Base-by-base conservation (phyloP, 2,888 invertebrate species). In the Epinotia demarniana region DNA sequence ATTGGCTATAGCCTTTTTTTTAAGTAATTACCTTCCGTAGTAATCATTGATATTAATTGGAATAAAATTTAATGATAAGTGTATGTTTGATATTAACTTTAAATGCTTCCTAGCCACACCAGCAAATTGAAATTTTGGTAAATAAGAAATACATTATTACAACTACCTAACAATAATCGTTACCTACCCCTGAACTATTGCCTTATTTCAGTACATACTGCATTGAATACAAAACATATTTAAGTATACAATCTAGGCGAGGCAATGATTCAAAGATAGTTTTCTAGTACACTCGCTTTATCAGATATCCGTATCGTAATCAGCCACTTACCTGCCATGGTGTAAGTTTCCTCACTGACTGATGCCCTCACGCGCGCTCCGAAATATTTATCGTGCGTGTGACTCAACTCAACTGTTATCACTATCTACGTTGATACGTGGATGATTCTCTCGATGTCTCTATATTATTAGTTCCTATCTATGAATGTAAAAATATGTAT, bases 291-390 rank as follows among this genome's bases (percentile, higher is more conserved):
- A 70, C 71, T 79, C 63, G 62, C 66, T 67, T 79, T 80, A 82
- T 83, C 82, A 78, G 79, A 83, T 84, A 82, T 83, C 82, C 81
- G 62, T 78, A 75, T 82, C 80, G 46, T 67, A 60, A 82, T 81
- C 80, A 73, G 49, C 72, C 78, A 82, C 87, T 85, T 78, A 87
- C 87, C 87, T 85, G 86, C 85, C 87, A 87, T 87, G 78, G 80
- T 80, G 80, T 75, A 73, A 55, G 81, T 80, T 75, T 80, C 74
- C 74, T 74, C 76, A 80, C 80, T 76, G 73, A 85, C 84, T 82
- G 82, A 80, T 78, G 78, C 39, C 77, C 60, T 62, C 69, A 64
- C 76, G 72, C 49, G 72, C 77, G 75, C 73, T 69, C 71, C 76
- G 78, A 80, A 79, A 78, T 81, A 82, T 86, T 83, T 81, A 81